Base-by-base conservation (phyloP, 92 coral and sea anemone genomes). In the Epizoanthus scotinus region DNA sequence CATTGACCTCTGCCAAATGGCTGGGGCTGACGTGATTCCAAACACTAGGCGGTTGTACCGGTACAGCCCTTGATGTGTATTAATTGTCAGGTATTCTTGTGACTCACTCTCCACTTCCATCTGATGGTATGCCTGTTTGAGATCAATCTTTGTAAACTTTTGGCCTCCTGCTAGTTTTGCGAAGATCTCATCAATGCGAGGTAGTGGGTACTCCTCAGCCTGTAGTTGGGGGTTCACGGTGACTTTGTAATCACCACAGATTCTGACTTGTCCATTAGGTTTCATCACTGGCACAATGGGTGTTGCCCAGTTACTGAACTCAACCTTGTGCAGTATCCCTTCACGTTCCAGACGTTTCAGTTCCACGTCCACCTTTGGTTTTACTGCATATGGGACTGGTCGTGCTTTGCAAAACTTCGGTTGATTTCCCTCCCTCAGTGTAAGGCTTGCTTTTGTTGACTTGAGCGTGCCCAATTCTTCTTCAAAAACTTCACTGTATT, bases 1-100 rank as follows among this genome's bases (percentile, higher is more conserved):
- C 90, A 88, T 91, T n/a, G 91, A 70, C 29, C 85, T 56, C 77
- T 87, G 91, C 91, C 91, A 90, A 9, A 90, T 55, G 18, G 83
- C 91, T 14, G 83, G 89, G 8, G 85, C 91, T 9, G 94, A 90
- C 17, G 94, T 86, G 3, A 87, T 79, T 25, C 89, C 85, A 63
- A 78, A 90, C 18, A 83, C 82, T 67, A 90, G n/a, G 15, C 87
- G 38, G n/a, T 86, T 87, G 65, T 44, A 84, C 64, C 67, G 69
- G 77, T 87, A 87, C 34, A 87, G 53, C 6, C 89, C 85, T 6
- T 78, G 82, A 36, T 84, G 87, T 7, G 88, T 86, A 38, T 86
- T 86, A 25, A 90, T 78, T 17, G 87, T 86, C 9, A 87, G 12
- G 49, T 56, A 84, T 24, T 71, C 44, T 28, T 65, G 67, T 21